Conservation (phyloP, 2,888 invertebrate genomes). For the Horisme vitalbata region DNA sequence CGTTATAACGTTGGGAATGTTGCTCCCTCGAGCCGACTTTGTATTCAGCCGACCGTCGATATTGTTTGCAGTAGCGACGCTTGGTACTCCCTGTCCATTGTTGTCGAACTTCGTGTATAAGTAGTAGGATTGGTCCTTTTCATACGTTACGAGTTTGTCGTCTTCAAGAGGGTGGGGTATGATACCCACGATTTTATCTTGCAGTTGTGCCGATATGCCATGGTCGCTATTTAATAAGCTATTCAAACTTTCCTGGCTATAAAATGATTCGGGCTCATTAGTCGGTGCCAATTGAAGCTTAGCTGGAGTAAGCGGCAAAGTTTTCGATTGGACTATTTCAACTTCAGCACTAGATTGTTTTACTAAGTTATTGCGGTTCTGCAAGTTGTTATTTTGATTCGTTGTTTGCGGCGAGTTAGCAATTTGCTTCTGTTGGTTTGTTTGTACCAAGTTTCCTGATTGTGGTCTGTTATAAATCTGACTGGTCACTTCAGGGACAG, state of each 20-base stretch:
- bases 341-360: conserved; percentile 48
- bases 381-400: conserved; percentile 35
- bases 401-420: conserved; percentile 20
- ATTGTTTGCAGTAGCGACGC: conserved; percentile 30
- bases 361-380: conserved; percentile 33
- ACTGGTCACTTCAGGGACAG: conserved; percentile 70
- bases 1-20: conserved; percentile 45
- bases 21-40: conserved; percentile 29
- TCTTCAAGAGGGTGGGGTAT: conserved; percentile 66
- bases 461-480: conserved; percentile 62
- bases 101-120: conserved; percentile 62
- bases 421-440: conserved; percentile 26
- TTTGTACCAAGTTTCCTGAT: conserved; percentile 41
- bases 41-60: conserved; percentile 17
- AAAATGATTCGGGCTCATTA: conserved; percentile 44
- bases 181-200: conserved; percentile 70
- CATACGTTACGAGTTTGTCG: conserved; percentile 66
- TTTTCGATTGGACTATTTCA: conserved; percentile 60
- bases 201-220: conserved; percentile 68
- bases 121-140: conserved; percentile 71
- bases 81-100: conserved; percentile 39
- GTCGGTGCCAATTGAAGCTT: conserved; percentile 51
- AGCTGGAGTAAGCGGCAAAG: conserved; percentile 46
- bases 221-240: conserved; percentile 54
- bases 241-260: conserved; percentile 51